Evolutionary conservation across 2,113 vertebrate species (phyloP).

Genomic region (pig (Sus scrofa)): DNA sequence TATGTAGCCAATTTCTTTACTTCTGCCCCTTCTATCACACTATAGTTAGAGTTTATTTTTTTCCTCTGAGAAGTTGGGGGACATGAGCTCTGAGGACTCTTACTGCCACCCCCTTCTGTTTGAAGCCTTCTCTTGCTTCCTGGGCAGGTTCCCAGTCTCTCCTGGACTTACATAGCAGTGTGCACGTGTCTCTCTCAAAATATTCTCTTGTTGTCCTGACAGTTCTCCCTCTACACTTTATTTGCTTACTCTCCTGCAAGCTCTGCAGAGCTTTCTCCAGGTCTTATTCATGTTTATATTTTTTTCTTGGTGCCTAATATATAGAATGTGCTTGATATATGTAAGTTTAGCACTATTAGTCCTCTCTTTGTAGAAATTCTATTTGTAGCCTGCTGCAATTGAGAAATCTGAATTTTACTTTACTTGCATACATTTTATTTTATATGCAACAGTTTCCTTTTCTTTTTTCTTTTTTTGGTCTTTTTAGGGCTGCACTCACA

Average conservation of each 20-base stretch:
- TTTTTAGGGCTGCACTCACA: too few species aligned
- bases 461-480: too few species aligned
- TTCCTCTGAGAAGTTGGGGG: neutral
- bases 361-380: neutral
- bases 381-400: neutral
- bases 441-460: too few species aligned
- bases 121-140: neutral
- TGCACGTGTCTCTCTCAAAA: neutral
- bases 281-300: neutral
- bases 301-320: neutral
- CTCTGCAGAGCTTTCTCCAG: neutral
- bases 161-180: neutral
- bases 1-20: neutral
- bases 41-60: neutral
- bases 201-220: neutral
- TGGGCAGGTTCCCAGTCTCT: neutral
- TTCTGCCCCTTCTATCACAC: neutral
- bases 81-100: neutral
- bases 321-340: neutral
- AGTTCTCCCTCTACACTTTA: neutral
- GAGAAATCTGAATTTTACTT: neutral
- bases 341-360: neutral
- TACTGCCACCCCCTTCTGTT: neutral
- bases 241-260: neutral
- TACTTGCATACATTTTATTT: too few species aligned